Base-by-base conservation (phyloP, 2,888 invertebrate genomes). In the Micoletzkya japonica region DNA sequence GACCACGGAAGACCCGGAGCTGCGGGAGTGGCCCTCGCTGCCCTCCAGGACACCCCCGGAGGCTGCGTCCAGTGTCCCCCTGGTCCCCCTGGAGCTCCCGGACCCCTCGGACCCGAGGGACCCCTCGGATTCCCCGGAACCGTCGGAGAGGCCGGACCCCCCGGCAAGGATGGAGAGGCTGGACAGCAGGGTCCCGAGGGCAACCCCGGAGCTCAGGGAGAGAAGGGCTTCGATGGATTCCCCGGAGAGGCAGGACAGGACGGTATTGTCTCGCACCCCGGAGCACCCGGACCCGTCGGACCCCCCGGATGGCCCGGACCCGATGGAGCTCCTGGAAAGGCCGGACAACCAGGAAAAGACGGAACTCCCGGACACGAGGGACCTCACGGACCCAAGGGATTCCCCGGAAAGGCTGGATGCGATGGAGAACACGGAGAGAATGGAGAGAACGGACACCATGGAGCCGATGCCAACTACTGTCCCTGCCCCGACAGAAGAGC, bases 171-270 rank as follows among this genome's bases (percentile, higher is more conserved):
- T 44, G 67, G 69, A 58, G 50, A 59, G 7, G 58, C 57, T 24
- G 69, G 70, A 54, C 61, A 71, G 14, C 73, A 77, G 32, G 78
- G 78, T 56, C 72, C 73, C 72, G 76, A 79, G 20, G 78, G 78
- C 26, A 77, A 77, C n/a, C 66, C 75, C 66, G 74, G 77, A 1
- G 60, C 39, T 30, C 71, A 61, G 14, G 76, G 77, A 32, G 64
- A 52, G 1, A 52, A 64, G 17, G 74, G 74, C 17, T 70, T 59
- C 34, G 74, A 74, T 37, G 71, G 71, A 30, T 69, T 64, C 54
- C 74, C 74, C 36, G 74, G 74, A 37, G 50, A 56, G 26, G 58
- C 71, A 24, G 74, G 74, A 66, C 75, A 74, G 69, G 68, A 66
- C 39, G 74, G 74, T 26, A 49, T 66, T 26, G 70, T 74, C n/a